These are phyloP conservation scores for Hydraecia micacea DNA, from an alignment of 2,888 invertebrate genomes.

Conservation along the genomic window DNA sequence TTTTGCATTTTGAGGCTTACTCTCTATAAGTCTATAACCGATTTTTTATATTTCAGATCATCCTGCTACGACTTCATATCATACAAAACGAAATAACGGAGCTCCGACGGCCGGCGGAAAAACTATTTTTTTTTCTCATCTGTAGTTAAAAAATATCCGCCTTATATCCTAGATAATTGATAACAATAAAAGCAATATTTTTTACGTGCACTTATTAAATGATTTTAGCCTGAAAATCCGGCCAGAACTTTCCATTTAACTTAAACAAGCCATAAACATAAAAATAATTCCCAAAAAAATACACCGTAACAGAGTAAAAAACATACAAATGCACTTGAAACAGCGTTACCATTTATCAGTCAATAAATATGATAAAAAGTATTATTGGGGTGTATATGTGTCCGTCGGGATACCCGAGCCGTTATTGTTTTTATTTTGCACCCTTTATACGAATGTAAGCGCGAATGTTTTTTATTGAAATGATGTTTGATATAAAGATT, in stretches of 20 bases:
- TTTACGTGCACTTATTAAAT: neutral
- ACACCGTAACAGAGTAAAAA: slow-evolving; percentile 66
- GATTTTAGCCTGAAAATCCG: neutral
- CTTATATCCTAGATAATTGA: neutral
- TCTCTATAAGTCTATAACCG: neutral
- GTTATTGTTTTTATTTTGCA: slow-evolving; percentile 88
- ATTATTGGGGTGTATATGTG: slow-evolving; percentile 88
- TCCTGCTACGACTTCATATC: neutral
- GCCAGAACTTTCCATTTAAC: neutral
- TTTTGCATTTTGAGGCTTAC: neutral
- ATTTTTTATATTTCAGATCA: neutral
- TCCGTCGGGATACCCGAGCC: slow-evolving; percentile 80
- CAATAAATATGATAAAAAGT: slow-evolving; percentile 90
- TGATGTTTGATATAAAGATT: slow-evolving; percentile 85
- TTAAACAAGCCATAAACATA: neutral
- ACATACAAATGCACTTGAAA: slow-evolving; percentile 87
- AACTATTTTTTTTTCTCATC: too few relatives aligned
- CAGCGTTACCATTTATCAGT: slow-evolving; percentile 86
- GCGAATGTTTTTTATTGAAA: slow-evolving; percentile 85
- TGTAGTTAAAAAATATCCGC: neutral
- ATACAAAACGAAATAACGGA: neutral
- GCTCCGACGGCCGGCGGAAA: slow-evolving; percentile 5
- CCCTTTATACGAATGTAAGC: slow-evolving; percentile 82
- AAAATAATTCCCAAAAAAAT: slow-evolving; percentile 58
- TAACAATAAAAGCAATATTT: neutral